Percentiles rank a stretch among this genome's conserved stretches.
Evolutionary conservation across 2,888 invertebrate species (phyloP).

Genomic region (Tethea ocularis): DNA sequence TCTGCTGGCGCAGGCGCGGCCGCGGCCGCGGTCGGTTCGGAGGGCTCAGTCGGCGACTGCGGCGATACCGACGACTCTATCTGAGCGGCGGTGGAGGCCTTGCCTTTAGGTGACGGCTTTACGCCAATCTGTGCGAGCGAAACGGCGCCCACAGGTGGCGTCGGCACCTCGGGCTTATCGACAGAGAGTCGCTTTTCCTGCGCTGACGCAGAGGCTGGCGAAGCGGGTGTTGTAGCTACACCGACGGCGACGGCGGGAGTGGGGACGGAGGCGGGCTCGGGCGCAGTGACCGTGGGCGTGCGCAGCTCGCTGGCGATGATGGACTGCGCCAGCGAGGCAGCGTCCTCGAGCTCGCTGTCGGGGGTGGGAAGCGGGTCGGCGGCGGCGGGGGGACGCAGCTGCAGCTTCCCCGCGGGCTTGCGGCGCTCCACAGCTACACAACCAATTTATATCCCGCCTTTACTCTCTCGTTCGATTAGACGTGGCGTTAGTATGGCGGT

Average conservation of each 20-base stretch:
- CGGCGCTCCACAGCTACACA: conserved; percentile 82
- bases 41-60: conserved; percentile 28
- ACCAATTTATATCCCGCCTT: conserved; percentile 76
- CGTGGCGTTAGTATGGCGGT: conserved; percentile 82
- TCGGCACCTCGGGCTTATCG: conserved; percentile 70
- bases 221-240: conserved; percentile 32
- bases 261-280: conserved; percentile 53
- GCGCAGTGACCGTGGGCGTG: conserved; percentile 58
- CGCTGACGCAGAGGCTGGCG: conserved; percentile 30
- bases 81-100: conserved; percentile 65
- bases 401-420: conserved; percentile 73
- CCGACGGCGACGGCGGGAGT: conserved; percentile 38
- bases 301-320: conserved; percentile 78
- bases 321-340: conserved; percentile 72
- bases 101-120: conserved; percentile 55
- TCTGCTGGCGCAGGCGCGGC: conserved; percentile 56
- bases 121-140: conserved; percentile 81
- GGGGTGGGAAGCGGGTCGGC: conserved; percentile 76
- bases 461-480: conserved; percentile 78
- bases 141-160: conserved; percentile 78
- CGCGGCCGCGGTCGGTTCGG: conserved; percentile 27
- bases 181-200: conserved; percentile 44
- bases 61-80: conserved; percentile 71
- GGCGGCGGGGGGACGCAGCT: conserved; percentile 66
- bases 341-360: conserved; percentile 80